Evolutionary conservation across 2,888 invertebrate genomes (phyloP).

Genomic region (Hydraecia micacea): DNA sequence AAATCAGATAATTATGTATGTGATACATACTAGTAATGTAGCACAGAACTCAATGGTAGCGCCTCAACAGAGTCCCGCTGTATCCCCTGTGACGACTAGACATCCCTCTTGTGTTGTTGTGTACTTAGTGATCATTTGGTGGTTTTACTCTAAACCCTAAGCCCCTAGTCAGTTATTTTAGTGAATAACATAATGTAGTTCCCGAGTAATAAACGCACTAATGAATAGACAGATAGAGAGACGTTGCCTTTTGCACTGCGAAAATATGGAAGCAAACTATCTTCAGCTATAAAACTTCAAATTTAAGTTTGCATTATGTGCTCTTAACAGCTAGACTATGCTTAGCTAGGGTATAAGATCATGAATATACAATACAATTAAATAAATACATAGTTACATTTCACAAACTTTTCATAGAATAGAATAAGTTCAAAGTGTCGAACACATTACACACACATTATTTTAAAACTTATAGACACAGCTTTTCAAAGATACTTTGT

Average conservation of each 20-base stretch:
- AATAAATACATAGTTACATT: background rate
- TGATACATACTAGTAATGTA: too few relatives aligned
- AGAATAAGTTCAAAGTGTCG: background rate
- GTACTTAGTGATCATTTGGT: too few relatives aligned
- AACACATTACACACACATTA: slow-evolving; percentile 5
- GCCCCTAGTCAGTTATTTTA: too few relatives aligned
- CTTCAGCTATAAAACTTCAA: background rate
- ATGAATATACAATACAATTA: background rate
- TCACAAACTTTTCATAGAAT: background rate
- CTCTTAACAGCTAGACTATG: background rate
- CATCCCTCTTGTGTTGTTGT: too few relatives aligned
- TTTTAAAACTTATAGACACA: background rate
- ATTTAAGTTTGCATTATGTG: too few relatives aligned
- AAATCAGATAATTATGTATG: background rate
- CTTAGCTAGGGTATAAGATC: background rate
- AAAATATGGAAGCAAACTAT: background rate
- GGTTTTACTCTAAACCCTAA: too few relatives aligned
- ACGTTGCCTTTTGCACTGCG: background rate
- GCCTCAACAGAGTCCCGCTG: too few relatives aligned
- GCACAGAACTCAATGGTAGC: too few relatives aligned
- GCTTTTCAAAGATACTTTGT: background rate
- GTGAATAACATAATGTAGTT: background rate
- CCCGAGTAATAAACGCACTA: background rate
- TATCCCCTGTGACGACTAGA: too few relatives aligned
- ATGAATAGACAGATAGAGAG: background rate